Percentiles rank a stretch among this genome's conserved stretches.
Evolutionary conservation across 2,888 invertebrate species (phyloP).

Genomic region (Alitta virens): DNA sequence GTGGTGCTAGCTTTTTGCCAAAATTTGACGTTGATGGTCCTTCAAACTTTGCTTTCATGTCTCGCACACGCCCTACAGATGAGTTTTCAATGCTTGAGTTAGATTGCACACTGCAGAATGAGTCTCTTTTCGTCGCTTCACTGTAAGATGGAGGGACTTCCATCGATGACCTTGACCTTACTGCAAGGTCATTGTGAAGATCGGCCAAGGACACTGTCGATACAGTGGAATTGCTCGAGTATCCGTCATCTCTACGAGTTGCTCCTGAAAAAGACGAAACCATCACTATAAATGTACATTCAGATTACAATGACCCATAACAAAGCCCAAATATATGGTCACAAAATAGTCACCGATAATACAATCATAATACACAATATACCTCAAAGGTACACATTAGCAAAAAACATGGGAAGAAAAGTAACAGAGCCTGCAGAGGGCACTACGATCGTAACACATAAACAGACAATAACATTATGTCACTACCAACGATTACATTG

Average conservation of each 20-base stretch:
- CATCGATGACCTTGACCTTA: neutral
- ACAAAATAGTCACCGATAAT: too few relatives aligned
- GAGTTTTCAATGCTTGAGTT: conserved; percentile 3
- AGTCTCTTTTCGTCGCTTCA: conserved; percentile 1
- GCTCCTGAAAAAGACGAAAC: too few relatives aligned
- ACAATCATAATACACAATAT: too few relatives aligned
- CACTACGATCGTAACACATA: too few relatives aligned
- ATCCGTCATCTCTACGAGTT: conserved; percentile 11
- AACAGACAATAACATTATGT: too few relatives aligned
- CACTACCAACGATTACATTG: too few relatives aligned
- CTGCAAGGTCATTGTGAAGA: conserved; percentile 1
- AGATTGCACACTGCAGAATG: conserved; percentile 2
- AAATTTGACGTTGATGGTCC: neutral
- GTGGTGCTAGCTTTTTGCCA: neutral
- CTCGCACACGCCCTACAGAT: conserved; percentile 9
- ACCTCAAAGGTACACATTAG: too few relatives aligned
- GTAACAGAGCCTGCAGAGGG: too few relatives aligned
- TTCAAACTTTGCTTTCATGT: conserved; percentile 14
- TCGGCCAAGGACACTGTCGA: conserved; percentile 4
- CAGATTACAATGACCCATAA: neutral
- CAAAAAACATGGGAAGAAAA: too few relatives aligned
- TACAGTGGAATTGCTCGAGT: conserved; percentile 12
- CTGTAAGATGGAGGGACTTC: neutral
- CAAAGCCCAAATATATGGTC: too few relatives aligned
- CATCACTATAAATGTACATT: too few relatives aligned